A percentile compares a stretch with the other conserved stretches of the same genome.
Evolutionary conservation across 2,797 vertebrate species (phyloP).

Genomic region (Falco peregrinus): DNA sequence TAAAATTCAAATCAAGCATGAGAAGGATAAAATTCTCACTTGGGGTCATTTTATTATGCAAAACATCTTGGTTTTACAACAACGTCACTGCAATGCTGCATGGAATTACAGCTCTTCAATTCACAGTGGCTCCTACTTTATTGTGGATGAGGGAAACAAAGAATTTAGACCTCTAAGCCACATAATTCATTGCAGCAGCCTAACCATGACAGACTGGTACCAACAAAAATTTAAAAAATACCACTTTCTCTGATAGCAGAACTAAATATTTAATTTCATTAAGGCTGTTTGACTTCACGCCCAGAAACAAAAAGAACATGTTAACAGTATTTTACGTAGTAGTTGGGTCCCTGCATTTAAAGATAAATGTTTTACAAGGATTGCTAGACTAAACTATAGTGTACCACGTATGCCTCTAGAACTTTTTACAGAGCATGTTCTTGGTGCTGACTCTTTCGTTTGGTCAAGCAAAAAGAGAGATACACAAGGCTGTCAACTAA

Average conservation of each 20-base stretch:
- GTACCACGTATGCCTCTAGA: neutral
- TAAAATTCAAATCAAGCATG: conserved; percentile 40
- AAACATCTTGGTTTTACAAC: conserved; percentile 34
- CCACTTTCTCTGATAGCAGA: neutral
- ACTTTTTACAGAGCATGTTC: neutral
- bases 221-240: neutral
- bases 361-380: neutral
- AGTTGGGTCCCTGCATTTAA: neutral
- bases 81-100: neutral
- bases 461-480: neutral
- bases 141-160: neutral
- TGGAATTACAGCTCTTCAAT: neutral
- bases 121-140: neutral
- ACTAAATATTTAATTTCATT: neutral
- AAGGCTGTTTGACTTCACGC: neutral
- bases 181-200: neutral
- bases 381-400: neutral
- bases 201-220: neutral
- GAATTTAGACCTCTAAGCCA: neutral
- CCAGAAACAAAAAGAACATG: neutral
- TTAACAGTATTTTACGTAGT: neutral
- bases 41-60: conserved; percentile 30
- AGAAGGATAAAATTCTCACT: conserved; percentile 22
- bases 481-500: neutral
- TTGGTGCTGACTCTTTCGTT: neutral